phyloP scores from a whole-genome alignment of 2,888 invertebrate species.

The Autographa pulchrina region DNA sequence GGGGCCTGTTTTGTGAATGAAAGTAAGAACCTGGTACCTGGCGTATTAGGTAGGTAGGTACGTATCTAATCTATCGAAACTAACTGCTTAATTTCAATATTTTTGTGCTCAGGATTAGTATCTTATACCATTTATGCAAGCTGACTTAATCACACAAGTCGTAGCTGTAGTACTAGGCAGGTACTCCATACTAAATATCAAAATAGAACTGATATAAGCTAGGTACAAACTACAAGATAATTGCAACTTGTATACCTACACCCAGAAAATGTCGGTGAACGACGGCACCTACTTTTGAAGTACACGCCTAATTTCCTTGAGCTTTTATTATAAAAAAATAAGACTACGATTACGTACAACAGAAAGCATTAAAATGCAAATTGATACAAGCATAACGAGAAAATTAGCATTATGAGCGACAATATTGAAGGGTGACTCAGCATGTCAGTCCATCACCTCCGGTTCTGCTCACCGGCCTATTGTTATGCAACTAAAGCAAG shows the following conservation, averaged over 20 bases:
- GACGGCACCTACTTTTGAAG: constrained; percentile 42
- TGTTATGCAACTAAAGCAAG: constrained; percentile 76
- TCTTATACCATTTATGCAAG: not conserved
- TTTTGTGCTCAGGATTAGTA: not conserved
- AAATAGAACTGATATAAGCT: constrained; percentile 26
- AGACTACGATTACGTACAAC: constrained; percentile 67
- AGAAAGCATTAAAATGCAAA: constrained; percentile 86
- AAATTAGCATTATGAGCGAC: constrained; percentile 87
- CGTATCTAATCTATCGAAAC: not conserved
- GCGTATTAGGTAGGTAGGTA: not conserved
- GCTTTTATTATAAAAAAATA: constrained; percentile 65
- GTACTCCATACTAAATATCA: constrained; percentile 29
- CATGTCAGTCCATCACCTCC: constrained; percentile 82
- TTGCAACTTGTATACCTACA: constrained; percentile 38
- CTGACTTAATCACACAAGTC: constrained; percentile 3
- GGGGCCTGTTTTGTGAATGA: not conserved
- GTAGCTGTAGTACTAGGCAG: constrained; percentile 21
- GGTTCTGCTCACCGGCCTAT: constrained; percentile 72
- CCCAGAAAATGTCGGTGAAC: constrained; percentile 44
- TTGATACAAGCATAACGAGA: constrained; percentile 86
- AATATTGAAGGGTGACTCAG: constrained; percentile 86
- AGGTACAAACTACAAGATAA: constrained; percentile 26
- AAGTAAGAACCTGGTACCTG: not conserved
- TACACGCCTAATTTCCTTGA: constrained; percentile 46
- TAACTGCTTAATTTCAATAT: constrained; percentile 2